Conservation (phyloP, 2,888 invertebrate genomes). For the Slavum lentiscoides region DNA sequence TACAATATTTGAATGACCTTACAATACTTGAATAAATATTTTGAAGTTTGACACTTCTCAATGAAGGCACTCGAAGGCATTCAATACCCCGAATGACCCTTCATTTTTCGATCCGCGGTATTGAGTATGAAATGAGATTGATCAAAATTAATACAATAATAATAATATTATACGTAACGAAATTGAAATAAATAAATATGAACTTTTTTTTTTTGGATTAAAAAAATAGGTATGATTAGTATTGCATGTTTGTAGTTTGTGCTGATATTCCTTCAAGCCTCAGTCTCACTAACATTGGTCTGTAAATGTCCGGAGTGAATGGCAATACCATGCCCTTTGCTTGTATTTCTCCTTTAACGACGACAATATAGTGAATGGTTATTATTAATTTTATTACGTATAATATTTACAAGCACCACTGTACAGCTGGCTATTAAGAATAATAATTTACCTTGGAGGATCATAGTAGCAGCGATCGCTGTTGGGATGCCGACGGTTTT, state of each 20-base stretch:
- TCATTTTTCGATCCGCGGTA: not conserved
- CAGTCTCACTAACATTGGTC: slow-evolving; percentile 85
- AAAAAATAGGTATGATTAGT: not conserved
- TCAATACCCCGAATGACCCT: too few relatives aligned
- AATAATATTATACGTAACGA: too few relatives aligned
- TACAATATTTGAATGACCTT: too few relatives aligned
- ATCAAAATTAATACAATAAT: not conserved
- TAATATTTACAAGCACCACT: not conserved
- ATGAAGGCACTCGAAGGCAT: too few relatives aligned
- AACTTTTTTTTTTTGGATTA: not conserved
- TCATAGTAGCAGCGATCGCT: slow-evolving; percentile 96
- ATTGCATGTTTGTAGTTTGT: slow-evolving; percentile 16
- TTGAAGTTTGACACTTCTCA: too few relatives aligned
- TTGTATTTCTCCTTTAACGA: slow-evolving; percentile 85
- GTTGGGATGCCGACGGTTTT: slow-evolving; percentile 90
- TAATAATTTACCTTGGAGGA: slow-evolving; percentile 77
- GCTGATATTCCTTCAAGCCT: slow-evolving; percentile 72
- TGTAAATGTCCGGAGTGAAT: slow-evolving; percentile 88
- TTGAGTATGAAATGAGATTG: not conserved
- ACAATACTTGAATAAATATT: too few relatives aligned
- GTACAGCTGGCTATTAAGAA: too few relatives aligned
- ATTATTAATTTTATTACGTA: not conserved
- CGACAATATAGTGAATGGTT: not conserved
- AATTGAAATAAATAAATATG: not conserved
- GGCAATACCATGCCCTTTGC: slow-evolving; percentile 90